Evolutionary conservation across 1,140 invertebrate species (phyloP), one percentile per base, ranked within the genome.

Genomic region (Temnothorax nylanderi): DNA sequence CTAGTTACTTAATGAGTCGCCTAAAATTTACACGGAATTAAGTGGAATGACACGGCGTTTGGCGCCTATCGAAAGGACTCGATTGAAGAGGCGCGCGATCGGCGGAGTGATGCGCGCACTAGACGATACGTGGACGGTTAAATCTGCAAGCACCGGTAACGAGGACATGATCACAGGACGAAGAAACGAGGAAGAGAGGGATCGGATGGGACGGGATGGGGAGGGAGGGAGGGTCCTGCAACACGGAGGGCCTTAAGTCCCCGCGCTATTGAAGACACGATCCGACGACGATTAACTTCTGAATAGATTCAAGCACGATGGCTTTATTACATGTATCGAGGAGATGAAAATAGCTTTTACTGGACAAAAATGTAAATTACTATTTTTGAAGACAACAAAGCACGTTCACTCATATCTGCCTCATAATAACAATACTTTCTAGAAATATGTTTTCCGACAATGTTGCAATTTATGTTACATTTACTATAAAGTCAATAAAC

Each of bases 21-120:
- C 62, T 78, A 80, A 81, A 86, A 86, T 86, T 86, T 81, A 86
- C 74, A 81, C 85, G 75, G 85, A 80, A 86, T 86, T 80, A 86
- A 86, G 75, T 81, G 77, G 85, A 34, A 67, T 64, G 85, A 86
- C 75, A 86, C 76, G 75, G 80, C 77, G 76, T 81, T 78, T 81
- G 64, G 76, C 60, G 41, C 21, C 32, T 56, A 86, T 86, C 77
- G 77, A 82, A 86, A 82, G 62, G 64, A 86, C 62, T 86, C 76
- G 85, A 86, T 86, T 86, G 77, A 82, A 78, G 69, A 75, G 69
- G 80, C 65, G 80, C 65, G 37, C 80, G 80, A 82, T 82, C 69
- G 80, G 51, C 41, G 18, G 51, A 49, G 47, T 72, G 78, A 82
- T 72, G 78, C 78, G 78, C 78, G 51, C 51, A 58, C 41, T 74